Evolutionary conservation across 2,113 vertebrate genomes (phyloP), one percentile per base, ranked within the genome.

Genomic region (Equus quagga): DNA sequence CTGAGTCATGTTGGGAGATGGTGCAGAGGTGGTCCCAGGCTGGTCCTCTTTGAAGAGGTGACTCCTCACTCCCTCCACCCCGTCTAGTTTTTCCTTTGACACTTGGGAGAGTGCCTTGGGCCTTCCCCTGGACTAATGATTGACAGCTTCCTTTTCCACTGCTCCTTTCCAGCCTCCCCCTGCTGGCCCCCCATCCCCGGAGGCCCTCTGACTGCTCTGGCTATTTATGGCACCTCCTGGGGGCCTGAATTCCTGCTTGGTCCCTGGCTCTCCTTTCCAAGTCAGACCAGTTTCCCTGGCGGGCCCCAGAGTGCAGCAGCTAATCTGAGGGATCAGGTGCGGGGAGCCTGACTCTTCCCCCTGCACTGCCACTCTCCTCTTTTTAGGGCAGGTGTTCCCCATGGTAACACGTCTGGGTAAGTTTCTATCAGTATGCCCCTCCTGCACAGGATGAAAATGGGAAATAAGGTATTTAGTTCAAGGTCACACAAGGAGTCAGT

Each of bases 161-260:
- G 81, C 90, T 64, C 2, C n/a, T 28, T 82, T 90, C 86, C 92
- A 92, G 75, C 51, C 51, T 14, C 0, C 17, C 5, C 54, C 28
- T 73, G 13, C 36, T 41, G 36, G 36, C 5, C 64, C 24, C n/a
- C n/a, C 33, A 76, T 72, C 75, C 62, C 79, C 13, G 67, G 93
- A 95, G 95, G 91, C 97, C 89, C 96, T 97, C 93, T 96, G 97
- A 97, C 94, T 94, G 28, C 94, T 97, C 93, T 94, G 88, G 94
- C 97, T 98, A 99, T 99, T 98, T 99, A 98, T 98, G 98, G 98
- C 96, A 97, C 85, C 98, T 98, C 67, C 81, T 73, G 54, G 23
- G 72, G 91, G 82, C 96, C 31, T 21, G 79, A 15, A 97, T 98
- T 98, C 96, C 97, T 96, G 95, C 62, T 97, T 83, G 91, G 90